Base-by-base conservation (phyloP, 2,113 vertebrate genomes). In the Copsychus sechellarum region DNA sequence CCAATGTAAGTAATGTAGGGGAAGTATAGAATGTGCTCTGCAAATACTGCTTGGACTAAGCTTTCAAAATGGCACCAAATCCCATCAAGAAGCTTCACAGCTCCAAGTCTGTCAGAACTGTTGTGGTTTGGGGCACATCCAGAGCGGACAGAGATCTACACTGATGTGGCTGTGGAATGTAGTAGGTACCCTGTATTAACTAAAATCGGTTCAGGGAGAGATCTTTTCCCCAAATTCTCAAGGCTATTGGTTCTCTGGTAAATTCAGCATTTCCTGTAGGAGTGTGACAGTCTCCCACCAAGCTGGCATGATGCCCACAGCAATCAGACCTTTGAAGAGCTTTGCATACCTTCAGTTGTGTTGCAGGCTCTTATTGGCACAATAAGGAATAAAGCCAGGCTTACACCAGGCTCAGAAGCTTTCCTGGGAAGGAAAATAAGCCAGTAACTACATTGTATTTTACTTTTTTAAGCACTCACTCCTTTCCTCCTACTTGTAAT, bases 201-300 rank as follows among this genome's bases (percentile, higher is more conserved):
- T 33, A 12, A 78, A 57, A 45, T 36, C 9, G 53, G 0, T 42
- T 51, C 28, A 20, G 33, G 61, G 26, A 66, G 40, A 70, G 25
- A 48, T 3, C 3, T 34, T 61, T 45, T 24, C 4, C 33, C 34
- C 15, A 45, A 0, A 28, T 69, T 69, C 10, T 62, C 58, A 85
- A 74, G 29, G 19, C 34, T 9, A 1, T 42, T 62, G 58, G 6
- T 67, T 54, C 28, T 83, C 13, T 79, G 34, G 14, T 58, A 4
- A 22, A 24, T 60, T n/a, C 40, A 71, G 0, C 1, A 2, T 14
- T 84, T 56, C 34, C 25, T 8, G 0, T 15, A 28, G 0, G 14
- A 53, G 11, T 8, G 18, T 66, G 34, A 21, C 9, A 60, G 24
- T 36, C n/a, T 77, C 24, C 22, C 54, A 22, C 21, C 69, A 40